Evolutionary conservation across 1,140 invertebrate genomes (phyloP), one percentile per base, ranked within the genome.

Genomic region (Lerema accius): DNA sequence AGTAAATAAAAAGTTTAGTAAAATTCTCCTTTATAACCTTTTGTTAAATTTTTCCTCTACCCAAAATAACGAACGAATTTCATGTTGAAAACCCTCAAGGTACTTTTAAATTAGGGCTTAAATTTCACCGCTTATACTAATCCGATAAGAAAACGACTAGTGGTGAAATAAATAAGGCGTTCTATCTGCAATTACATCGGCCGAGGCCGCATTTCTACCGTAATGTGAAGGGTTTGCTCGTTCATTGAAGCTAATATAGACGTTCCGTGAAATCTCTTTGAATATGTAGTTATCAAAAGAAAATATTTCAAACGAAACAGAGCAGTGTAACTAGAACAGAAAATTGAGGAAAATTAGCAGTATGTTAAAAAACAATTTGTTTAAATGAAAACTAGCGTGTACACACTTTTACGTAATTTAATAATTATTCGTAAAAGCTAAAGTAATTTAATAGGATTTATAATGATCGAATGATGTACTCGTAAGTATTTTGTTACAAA

Each of bases 171-270:
- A 70, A 67, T 49, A 70, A 66, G 56, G 56, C 59, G 19, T 55
- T 63, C 60, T 66, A 67, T 70, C 64, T 60, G 37, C 61, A 66
- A 67, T 70, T 70, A 67, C 55, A 67, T 67, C 50, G 60, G 49
- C 49, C 49, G 42, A 28, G 61, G 46, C 45, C 53, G 56, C 50
- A 65, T 67, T 63, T 66, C 48, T 51, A 50, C 49, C 49, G 43
- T 48, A 55, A 49, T 53, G 65, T 62, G 58, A 63, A 61, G 42
- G 32, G 35, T 48, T 70, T 43, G 17, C 19, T 63, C 60, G 40
- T 63, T 68, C 48, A 68, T 63, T 68, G 49, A 59, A 0, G 37
- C 26, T 43, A 37, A 37, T 37, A 37, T 37, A 37, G 0, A 2
- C 10, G 35, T 37, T 37, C 11, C 10, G 4, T 37, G n/a, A 37